phyloP scores from a whole-genome alignment of 2,888 invertebrate species.

The Agonopterix arenella region DNA sequence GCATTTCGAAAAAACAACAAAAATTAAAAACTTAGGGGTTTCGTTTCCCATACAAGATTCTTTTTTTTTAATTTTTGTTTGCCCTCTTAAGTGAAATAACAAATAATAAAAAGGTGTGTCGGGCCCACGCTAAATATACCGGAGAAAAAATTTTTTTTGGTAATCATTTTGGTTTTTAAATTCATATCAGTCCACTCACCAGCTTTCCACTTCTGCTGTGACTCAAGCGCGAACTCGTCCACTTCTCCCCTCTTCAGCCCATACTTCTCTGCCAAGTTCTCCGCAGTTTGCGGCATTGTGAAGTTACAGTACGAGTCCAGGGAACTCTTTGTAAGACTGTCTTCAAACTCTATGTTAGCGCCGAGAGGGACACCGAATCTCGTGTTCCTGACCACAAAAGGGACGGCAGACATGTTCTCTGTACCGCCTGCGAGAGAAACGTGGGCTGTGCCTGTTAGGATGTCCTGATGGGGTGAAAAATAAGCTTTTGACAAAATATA shows the following conservation, averaged over 20 bases:
- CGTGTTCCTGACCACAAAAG: slow-evolving; percentile 87
- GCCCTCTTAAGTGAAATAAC: too few species aligned
- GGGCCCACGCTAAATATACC: too few species aligned
- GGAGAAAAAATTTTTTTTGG: too few species aligned
- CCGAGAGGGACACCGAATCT: slow-evolving; percentile 93
- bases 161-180: too few species aligned
- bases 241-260: slow-evolving; percentile 86
- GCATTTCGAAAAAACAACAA: too few species aligned
- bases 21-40: too few species aligned
- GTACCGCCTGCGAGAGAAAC: slow-evolving; percentile 93
- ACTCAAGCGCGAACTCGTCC: slow-evolving; percentile 89
- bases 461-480: slow-evolving; percentile 79
- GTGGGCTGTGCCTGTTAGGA: slow-evolving; percentile 87
- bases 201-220: slow-evolving; percentile 91
- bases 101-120: too few species aligned
- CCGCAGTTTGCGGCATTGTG: slow-evolving; percentile 97
- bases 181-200: slow-evolving; percentile 61
- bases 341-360: slow-evolving; percentile 85
- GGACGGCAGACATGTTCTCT: slow-evolving; percentile 96
- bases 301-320: slow-evolving; percentile 91
- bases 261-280: slow-evolving; percentile 91
- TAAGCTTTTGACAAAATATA: not conserved
- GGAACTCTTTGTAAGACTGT: slow-evolving; percentile 82
- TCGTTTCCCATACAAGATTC: too few species aligned
- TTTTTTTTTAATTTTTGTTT: too few species aligned